Evolutionary conservation across 2,797 vertebrate genomes (phyloP), one percentile per base, ranked within the genome.

Genomic region (Halcyon chelicuti): DNA sequence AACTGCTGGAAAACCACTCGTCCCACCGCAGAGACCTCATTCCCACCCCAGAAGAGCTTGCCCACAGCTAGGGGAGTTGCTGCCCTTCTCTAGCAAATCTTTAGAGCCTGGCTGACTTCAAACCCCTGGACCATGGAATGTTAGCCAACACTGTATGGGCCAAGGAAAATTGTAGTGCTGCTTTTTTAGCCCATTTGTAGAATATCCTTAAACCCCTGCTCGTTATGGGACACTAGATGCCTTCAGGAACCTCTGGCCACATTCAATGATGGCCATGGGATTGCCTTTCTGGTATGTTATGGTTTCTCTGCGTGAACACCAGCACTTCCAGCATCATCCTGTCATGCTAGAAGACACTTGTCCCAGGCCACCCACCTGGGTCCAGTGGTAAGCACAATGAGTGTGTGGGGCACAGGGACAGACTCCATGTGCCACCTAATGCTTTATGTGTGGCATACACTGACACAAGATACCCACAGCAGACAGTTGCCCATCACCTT

Each of bases 341-440:
- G 2, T 14, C 6, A 2, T 7, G 20, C 46, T 51, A 54, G 83
- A 51, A 90, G 28, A 70, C 21, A 12, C n/a, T 65, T 0, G 0
- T 57, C 46, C 70, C 74, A 84, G 46, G 58, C 15, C 76, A 76
- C 25, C 44, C 60, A 40, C 23, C 14, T 20, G 19, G 6, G 8
- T 15, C 52, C 57, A 29, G n/a, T 14, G 67, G 18, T 22, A 44
- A 71, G 14, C 1, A 1, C 7, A n/a, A 22, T 9, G 28, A 89
- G n/a, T 1, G 1, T 31, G 20, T 61, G 40, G n/a, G 65, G 47
- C 51, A 66, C 49, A 58, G 51, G 49, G n/a, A 55, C 51, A 49
- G 52, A 40, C 35, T 71, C 42, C 70, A 85, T 71, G 35, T 46
- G 47, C 60, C 52, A 57, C 10, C 35, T 54, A 31, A 52, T 73